These are phyloP conservation scores for Strigops habroptila DNA, from an alignment of 2,113 vertebrate species.

Conservation along the genomic window DNA sequence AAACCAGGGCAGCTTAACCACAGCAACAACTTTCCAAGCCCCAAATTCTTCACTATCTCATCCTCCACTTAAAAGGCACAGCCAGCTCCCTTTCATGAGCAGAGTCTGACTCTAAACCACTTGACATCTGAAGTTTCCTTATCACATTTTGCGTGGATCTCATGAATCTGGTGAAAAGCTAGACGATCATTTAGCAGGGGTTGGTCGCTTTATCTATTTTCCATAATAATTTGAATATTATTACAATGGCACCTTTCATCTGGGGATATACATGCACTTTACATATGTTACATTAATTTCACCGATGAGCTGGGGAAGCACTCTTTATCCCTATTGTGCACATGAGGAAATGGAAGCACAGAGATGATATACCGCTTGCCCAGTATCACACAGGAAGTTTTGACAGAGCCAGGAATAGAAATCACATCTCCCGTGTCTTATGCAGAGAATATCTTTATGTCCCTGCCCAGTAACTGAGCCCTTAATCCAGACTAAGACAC, in stretches of 20 bases:
- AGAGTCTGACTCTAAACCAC: constrained; percentile 56
- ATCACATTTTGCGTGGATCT: constrained; percentile 56
- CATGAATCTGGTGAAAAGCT: constrained; percentile 64
- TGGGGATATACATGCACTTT: constrained; percentile 67
- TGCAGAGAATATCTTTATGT: constrained; percentile 47
- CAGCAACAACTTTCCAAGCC: neutral
- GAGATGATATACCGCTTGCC: constrained; percentile 41
- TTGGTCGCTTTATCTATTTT: constrained; percentile 65
- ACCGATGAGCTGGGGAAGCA: constrained; percentile 60
- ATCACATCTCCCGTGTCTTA: constrained; percentile 57
- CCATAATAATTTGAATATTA: constrained; percentile 67
- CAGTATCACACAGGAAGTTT: constrained; percentile 54
- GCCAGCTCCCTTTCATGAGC: constrained; percentile 37
- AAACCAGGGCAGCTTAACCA: neutral
- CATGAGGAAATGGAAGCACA: constrained; percentile 59
- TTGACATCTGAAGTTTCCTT: constrained; percentile 66
- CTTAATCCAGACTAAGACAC: constrained; percentile 60
- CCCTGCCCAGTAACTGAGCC: constrained; percentile 54
- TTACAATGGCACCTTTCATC: constrained; percentile 69
- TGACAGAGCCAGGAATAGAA: constrained; percentile 64
- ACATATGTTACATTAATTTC: constrained; percentile 69
- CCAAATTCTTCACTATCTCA: constrained; percentile 39
- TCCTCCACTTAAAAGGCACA: constrained; percentile 55
- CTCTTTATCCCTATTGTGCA: constrained; percentile 63
- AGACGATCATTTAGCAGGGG: constrained; percentile 48